Evolutionary conservation across 2,113 vertebrate species (phyloP).

Genomic region (Megatriorchis doriae): DNA sequence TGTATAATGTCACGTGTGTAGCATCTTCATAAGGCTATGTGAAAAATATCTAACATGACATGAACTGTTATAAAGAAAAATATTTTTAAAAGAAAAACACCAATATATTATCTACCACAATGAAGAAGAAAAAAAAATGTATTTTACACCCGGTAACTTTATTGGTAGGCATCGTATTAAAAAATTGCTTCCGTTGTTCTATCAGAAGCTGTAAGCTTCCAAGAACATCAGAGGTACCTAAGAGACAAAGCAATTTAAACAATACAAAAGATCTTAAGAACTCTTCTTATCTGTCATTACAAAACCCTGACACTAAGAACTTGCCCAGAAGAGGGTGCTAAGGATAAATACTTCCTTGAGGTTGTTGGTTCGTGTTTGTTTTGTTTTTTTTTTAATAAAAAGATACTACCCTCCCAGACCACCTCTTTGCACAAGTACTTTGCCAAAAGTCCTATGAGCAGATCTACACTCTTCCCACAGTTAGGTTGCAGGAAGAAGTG

Average conservation of each 20-base stretch:
- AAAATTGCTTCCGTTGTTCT: neutral
- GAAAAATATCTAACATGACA: neutral
- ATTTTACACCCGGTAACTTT: neutral
- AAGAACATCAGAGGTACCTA: neutral
- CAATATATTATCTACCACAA: neutral
- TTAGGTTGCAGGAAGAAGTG: neutral
- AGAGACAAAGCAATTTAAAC: neutral
- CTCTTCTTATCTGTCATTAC: neutral
- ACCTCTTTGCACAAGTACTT: neutral
- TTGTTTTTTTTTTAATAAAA: neutral
- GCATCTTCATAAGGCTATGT: neutral
- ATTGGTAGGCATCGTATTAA: neutral
- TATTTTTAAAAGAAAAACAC: neutral
- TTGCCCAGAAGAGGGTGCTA: conserved; percentile 25
- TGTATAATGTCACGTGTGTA: fast-evolving
- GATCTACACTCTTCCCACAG: neutral
- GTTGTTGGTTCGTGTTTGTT: neutral
- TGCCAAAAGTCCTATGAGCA: neutral
- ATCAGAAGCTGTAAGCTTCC: neutral
- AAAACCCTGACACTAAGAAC: neutral
- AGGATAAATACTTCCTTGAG: neutral
- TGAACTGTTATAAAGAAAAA: neutral
- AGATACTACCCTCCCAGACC: neutral
- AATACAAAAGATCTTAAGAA: neutral
- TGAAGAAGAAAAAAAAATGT: neutral